Evolutionary conservation across 2,888 invertebrate species (phyloP), one percentile per base, ranked within the genome.

Genomic region (Pachydiplax longipennis): DNA sequence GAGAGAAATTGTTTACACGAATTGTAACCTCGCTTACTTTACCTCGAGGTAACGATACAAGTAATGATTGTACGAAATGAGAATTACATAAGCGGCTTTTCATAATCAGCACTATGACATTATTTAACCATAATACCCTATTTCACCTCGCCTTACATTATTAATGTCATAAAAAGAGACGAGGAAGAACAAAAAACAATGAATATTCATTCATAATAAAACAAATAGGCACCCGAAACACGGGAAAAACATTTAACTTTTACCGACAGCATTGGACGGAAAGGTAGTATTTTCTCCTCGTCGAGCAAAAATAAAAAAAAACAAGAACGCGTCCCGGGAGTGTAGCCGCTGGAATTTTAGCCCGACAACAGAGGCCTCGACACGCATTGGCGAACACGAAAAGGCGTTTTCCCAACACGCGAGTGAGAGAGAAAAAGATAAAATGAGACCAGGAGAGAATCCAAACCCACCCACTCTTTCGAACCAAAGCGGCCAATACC

Each of bases 401-500:
- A 87, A 61, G 61, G 87, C 61, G 87, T 87, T 87, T 65, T 83
- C 37, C 5, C n/a, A 37, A 61, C 73, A 31, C 73, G 73, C 25
- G 73, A 73, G 73, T 3, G 25, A 73, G 73, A 73, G 31, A 73
- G 61, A 87, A 61, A n/a, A 35, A 13, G 35, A 53, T 35, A 15
- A 22, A 87, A 37, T 6, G 87, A 35, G 87, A 35, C 18, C 2
- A 35, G 61, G n/a, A 31, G 35, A 35, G 18, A 31, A 35, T 25
- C 35, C 83, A 82, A 48, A 44, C 31, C 80, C 80, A 80, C 25
- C 53, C 82, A 13, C 83, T 35, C 83, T 61, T 18, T 31, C 87
- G n/a, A 65, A 37, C 61, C 87, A 87, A 87, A 65, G 87, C 87
- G 87, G 61, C 87, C 61, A 83, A 87, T 87, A 58, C 87, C 87